Evolutionary conservation across 92 coral and sea anemone species (phyloP).

Genomic region (Palythoa grandis): DNA sequence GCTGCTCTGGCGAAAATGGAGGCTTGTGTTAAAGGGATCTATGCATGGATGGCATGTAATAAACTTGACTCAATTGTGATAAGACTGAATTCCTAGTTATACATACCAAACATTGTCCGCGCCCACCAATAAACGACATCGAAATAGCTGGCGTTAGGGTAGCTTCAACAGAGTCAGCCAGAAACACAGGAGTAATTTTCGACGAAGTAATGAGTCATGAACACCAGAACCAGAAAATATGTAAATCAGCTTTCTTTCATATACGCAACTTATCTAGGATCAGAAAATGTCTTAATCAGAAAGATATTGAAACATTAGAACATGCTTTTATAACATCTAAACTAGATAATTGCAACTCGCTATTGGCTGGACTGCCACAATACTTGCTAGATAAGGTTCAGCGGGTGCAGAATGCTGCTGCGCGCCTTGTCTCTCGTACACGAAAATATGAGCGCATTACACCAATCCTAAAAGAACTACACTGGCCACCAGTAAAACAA

Average conservation of each 20-base stretch:
- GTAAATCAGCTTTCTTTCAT: slow-evolving; percentile 7
- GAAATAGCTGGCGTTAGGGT: no score
- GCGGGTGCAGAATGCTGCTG: slow-evolving; percentile 6
- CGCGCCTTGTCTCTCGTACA: slow-evolving; percentile 1
- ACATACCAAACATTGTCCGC: no score
- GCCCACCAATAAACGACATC: no score
- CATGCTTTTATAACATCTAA: background rate
- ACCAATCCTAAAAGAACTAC: background rate
- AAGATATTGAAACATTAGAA: background rate
- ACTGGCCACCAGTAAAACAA: background rate
- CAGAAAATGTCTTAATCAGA: background rate
- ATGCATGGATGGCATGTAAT: no score
- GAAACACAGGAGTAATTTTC: background rate
- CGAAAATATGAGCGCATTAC: slow-evolving; percentile 1
- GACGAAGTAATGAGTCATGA: background rate
- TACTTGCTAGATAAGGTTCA: background rate
- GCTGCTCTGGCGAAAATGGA: no score
- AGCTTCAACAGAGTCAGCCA: background rate
- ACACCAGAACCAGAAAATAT: background rate
- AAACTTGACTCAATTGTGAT: no score
- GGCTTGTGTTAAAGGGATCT: no score
- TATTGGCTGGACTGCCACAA: background rate
- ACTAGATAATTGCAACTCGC: background rate
- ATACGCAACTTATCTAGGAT: background rate
- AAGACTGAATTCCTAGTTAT: no score